Conservation (phyloP, 2,888 invertebrate genomes). For the Drosophila yooni region DNA sequence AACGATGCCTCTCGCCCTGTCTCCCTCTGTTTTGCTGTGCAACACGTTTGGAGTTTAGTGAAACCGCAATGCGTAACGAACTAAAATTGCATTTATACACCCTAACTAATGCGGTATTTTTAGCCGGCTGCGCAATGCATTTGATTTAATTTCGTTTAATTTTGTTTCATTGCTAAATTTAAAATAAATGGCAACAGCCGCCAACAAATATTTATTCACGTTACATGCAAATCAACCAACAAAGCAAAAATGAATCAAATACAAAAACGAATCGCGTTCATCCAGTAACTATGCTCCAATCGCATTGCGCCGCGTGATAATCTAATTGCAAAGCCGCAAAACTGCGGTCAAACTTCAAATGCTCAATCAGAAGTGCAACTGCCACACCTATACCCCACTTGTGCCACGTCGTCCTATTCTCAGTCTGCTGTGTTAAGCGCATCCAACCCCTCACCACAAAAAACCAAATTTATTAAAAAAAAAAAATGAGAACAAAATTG, state of each 20-base stretch:
- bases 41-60: conserved; percentile 32
- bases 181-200: conserved; percentile 61
- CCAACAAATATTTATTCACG: conserved; percentile 71
- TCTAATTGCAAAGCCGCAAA: conserved; percentile 78
- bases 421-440: conserved; percentile 8
- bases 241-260: conserved; percentile 53
- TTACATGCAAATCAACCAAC: conserved; percentile 40
- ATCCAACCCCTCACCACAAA: conserved; percentile 24
- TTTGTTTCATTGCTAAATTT: conserved; percentile 43
- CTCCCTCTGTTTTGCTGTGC: not conserved
- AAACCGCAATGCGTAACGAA: conserved; percentile 76
- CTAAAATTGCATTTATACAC: conserved; percentile 76
- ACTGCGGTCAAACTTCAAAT: conserved; percentile 68
- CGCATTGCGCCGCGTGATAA: conserved; percentile 58
- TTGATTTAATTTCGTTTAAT: conserved; percentile 61
- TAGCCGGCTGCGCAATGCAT: conserved; percentile 37
- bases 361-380: conserved; percentile 68
- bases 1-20: conserved; percentile 10
- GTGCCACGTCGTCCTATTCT: not conserved
- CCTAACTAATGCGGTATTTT: conserved; percentile 74
- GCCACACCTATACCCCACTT: not conserved
- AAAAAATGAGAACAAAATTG: conserved; percentile 4
- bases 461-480: conserved; percentile 6
- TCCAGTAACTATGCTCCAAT: not conserved
- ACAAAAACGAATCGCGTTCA: not conserved